Percentiles rank a stretch among this genome's conserved stretches.
These are phyloP conservation scores for Tragelaphus strepsiceros DNA, from an alignment of 2,113 vertebrate genomes.

Conservation along the genomic window DNA sequence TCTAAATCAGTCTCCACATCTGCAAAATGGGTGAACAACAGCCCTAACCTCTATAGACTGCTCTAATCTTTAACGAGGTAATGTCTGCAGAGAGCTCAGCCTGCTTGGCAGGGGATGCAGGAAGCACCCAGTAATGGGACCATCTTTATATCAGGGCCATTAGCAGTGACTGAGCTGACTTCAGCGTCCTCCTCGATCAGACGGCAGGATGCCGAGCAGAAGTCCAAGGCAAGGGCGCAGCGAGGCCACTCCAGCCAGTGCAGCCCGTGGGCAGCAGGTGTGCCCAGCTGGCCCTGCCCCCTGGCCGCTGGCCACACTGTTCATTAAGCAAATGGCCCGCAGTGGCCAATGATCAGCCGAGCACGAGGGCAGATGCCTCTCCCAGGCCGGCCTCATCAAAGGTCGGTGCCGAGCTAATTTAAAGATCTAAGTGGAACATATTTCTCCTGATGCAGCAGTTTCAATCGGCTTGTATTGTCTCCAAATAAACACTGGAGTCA, in stretches of 20 bases:
- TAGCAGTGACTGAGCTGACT: neutral
- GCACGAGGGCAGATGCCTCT: neutral
- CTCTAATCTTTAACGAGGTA: neutral
- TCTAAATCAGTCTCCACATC: neutral
- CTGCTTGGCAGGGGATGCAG: neutral
- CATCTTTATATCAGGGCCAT: neutral
- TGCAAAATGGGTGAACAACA: neutral
- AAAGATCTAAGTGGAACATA: constrained; percentile 58
- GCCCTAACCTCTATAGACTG: neutral
- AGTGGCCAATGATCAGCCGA: constrained; percentile 28
- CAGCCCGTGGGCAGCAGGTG: constrained; percentile 24
- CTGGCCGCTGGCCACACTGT: constrained; percentile 4
- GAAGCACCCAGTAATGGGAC: neutral
- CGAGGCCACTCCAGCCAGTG: neutral
- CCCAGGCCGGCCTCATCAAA: constrained; percentile 23
- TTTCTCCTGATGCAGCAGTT: constrained; percentile 66
- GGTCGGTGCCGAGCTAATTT: neutral
- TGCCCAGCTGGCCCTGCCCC: neutral
- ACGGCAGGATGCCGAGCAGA: neutral
- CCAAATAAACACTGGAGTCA: constrained; percentile 54
- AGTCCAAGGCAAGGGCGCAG: neutral
- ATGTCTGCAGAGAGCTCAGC: neutral
- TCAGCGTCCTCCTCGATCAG: neutral
- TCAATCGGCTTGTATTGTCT: constrained; percentile 52
- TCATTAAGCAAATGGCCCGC: constrained; percentile 54